Conservation (phyloP, 2,113 vertebrate genomes). For the Meles meles region DNA sequence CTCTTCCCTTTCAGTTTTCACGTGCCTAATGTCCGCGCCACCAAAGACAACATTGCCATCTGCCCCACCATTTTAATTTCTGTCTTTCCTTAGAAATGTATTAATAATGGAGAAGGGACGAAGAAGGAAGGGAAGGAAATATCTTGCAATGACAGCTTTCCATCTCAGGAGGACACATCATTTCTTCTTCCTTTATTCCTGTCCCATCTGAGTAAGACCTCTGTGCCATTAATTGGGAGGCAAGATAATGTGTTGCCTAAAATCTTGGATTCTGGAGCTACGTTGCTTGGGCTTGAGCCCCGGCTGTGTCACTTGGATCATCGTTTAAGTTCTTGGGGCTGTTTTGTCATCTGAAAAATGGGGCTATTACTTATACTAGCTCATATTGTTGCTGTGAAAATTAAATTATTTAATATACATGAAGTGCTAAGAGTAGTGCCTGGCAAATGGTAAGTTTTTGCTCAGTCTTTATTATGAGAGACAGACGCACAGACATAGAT, state of each 20-base stretch:
- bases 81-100: not conserved
- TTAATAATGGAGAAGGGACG: not conserved
- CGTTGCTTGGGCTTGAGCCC: not conserved
- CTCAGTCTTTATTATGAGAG: not conserved
- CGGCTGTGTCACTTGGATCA: not conserved
- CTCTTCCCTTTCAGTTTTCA: not conserved
- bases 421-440: not conserved
- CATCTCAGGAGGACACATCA: not conserved
- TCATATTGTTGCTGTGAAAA: not conserved
- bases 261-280: not conserved
- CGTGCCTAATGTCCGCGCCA: not conserved
- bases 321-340: not conserved
- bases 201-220: not conserved
- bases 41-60: not conserved
- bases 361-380: not conserved
- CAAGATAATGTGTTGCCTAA: not conserved
- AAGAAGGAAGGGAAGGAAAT: not conserved
- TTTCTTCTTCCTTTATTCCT: not conserved
- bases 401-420: not conserved
- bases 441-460: not conserved
- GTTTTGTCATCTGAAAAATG: constrained; percentile 13
- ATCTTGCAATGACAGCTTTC: not conserved
- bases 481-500: not conserved
- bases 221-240: not conserved
- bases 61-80: not conserved